Base-by-base conservation (phyloP, 2,113 vertebrate genomes). In the Parotia lawesii region DNA sequence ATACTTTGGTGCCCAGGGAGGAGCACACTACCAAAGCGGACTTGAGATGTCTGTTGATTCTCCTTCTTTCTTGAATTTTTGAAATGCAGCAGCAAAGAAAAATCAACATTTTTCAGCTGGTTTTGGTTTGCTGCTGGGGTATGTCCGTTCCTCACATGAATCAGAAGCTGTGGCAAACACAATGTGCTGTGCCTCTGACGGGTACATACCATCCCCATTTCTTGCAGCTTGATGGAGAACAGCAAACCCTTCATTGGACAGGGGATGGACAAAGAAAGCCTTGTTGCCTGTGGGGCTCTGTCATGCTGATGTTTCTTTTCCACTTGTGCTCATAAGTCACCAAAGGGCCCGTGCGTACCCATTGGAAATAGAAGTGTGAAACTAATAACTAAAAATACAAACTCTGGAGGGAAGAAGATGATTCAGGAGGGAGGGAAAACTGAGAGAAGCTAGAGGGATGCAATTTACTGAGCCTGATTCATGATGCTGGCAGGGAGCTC, bases 341-440 rank as follows among this genome's bases (percentile, higher is more conserved):
- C 94, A 81, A 85, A 73, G 21, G 12, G 74, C 54, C 33, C 0
- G 0, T 50, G 24, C 1, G 0, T 44, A 71, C 37, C 77, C 90
- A 72, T 53, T 85, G 72, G 87, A 90, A 90, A 85, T n/a, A 73
- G 54, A 93, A 93, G 87, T 87, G 90, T 75, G 75, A 93, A 91
- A 88, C 86, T 87, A 94, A 88, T 84, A 87, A 89, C 70, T 72
- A 81, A 88, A 96, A 94, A 93, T 90, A 95, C 48, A 95, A 93
- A 85, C 70, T 94, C 35, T 77, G 65, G 60, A 90, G 60, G 67
- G 62, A 86, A 27, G 85, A 53, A 71, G 42, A 78, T 79, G 66
- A 40, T 45, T 89, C 47, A 73, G 70, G 66, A 65, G 76, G 54
- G 73, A 79, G 67, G 69, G 57, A 76, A 50, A 77, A 70, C 15